Conservation (phyloP, 1,140 invertebrate species). For the Drosophila fuyamai region DNA sequence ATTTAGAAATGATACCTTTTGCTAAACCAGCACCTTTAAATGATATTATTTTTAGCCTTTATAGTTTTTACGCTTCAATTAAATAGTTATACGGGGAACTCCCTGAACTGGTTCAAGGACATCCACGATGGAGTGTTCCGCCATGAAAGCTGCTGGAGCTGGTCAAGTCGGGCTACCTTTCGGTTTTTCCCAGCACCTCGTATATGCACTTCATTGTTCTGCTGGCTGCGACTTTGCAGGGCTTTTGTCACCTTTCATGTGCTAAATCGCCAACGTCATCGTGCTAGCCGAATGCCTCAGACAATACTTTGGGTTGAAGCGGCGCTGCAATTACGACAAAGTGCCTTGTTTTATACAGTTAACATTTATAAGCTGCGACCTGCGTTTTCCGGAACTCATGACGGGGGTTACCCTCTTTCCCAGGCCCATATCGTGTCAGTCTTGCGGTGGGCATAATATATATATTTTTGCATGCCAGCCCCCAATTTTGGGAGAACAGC, state of each 20-base stretch:
- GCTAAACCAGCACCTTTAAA: neutral
- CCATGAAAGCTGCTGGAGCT: neutral
- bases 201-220: conserved; percentile 54
- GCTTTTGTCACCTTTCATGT: conserved; percentile 58
- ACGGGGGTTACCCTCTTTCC: conserved; percentile 15
- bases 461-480: conserved; percentile 26
- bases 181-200: conserved; percentile 5
- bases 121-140: conserved; percentile 16
- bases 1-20: neutral
- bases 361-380: conserved; percentile 15
- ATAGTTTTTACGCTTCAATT: neutral
- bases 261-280: conserved; percentile 43
- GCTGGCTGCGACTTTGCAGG: conserved; percentile 8
- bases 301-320: conserved; percentile 26
- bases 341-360: conserved; percentile 37
- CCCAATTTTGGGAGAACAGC: conserved; percentile 14
- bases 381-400: conserved; percentile 23
- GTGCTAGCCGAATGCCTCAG: neutral
- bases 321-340: conserved; percentile 37
- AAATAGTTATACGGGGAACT: conserved; percentile 4
- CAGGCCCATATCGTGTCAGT: conserved; percentile 9
- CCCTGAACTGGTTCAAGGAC: conserved; percentile 43
- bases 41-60: neutral
- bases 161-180: conserved; percentile 15
- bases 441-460: neutral